These are phyloP conservation scores for Acestrorhynchus altus DNA, from an alignment of 2,797 vertebrate genomes.

Conservation along the genomic window DNA sequence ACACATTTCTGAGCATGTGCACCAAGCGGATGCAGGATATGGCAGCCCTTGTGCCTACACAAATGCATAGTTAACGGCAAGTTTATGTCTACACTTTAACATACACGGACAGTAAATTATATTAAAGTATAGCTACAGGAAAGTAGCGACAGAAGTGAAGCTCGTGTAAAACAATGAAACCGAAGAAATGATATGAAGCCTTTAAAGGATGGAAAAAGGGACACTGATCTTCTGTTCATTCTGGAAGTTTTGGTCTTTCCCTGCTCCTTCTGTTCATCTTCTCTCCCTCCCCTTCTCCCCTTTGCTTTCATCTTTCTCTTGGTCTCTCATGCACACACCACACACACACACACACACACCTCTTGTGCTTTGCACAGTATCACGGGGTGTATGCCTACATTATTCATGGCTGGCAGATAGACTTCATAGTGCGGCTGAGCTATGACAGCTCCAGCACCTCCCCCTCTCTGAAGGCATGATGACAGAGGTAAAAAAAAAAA, in stretches of 20 bases:
- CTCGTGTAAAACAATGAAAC: too few species aligned
- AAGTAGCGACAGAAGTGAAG: too few species aligned
- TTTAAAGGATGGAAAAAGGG: not conserved
- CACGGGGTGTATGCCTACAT: slow-evolving; percentile 38
- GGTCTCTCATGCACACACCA: not conserved
- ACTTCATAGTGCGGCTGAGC: slow-evolving; percentile 39
- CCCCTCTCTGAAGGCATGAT: slow-evolving; percentile 29
- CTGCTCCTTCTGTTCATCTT: not conserved
- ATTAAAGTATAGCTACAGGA: too few species aligned
- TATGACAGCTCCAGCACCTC: slow-evolving; percentile 10
- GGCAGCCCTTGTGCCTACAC: too few species aligned
- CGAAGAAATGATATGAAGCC: not conserved
- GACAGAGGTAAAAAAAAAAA: not conserved
- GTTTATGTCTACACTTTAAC: too few species aligned
- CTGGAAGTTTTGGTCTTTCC: not conserved
- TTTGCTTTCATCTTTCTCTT: not conserved
- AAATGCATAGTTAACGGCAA: too few species aligned
- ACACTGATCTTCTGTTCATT: not conserved
- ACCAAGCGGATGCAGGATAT: too few species aligned
- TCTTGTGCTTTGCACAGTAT: slow-evolving; percentile 35
- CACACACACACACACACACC: not conserved
- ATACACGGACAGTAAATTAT: too few species aligned
- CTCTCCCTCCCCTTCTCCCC: not conserved
- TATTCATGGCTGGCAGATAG: slow-evolving; percentile 52
- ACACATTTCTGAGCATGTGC: too few species aligned